Evolutionary conservation across 2,113 vertebrate species (phyloP), one percentile per base, ranked within the genome.

Genomic region (Dryoscopus gambensis): DNA sequence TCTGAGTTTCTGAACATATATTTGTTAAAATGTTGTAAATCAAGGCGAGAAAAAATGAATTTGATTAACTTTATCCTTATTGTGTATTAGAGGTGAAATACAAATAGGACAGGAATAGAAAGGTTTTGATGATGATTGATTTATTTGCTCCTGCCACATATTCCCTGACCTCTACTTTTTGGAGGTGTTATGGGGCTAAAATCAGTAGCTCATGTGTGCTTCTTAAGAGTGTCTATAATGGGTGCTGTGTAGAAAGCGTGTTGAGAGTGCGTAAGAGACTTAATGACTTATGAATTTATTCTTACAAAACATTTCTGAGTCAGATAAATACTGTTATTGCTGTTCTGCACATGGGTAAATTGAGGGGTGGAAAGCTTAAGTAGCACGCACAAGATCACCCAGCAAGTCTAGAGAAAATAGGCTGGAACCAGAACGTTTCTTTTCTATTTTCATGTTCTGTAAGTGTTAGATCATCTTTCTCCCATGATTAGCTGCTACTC

Each of bases 401-500:
- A 95, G 91, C 80, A 89, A 95, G 95, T 81, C 93, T 93, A 91
- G 91, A 92, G 95, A 97, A 97, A 97, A 97, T 92, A 97, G 64
- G 56, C 86, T 96, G 91, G 93, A 96, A 97, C 83, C 50, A 97
- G 89, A 96, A 89, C 0, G 7, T 87, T 89, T 84, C 19, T 81
- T 95, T 96, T 95, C 95, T 96, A 60, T 97, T 96, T 97, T 92
- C 93, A 95, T 97, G 89, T 96, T 97, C 93, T 95, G 94, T 89
- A 93, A 97, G 83, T 81, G 93, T 96, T 97, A 95, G 96, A 95
- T 97, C 96, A 97, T 96, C 89, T 95, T 90, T 95, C 96, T 96
- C 94, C 94, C 96, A 95, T 95, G 95, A 96, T 97, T 97, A 97
- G 96, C 96, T 96, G 94, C 96, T 96, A 96, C 67, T 95, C 93